Evolutionary conservation across 2,888 invertebrate species (phyloP).

Genomic region (Drosophila parthenogenetica): DNA sequence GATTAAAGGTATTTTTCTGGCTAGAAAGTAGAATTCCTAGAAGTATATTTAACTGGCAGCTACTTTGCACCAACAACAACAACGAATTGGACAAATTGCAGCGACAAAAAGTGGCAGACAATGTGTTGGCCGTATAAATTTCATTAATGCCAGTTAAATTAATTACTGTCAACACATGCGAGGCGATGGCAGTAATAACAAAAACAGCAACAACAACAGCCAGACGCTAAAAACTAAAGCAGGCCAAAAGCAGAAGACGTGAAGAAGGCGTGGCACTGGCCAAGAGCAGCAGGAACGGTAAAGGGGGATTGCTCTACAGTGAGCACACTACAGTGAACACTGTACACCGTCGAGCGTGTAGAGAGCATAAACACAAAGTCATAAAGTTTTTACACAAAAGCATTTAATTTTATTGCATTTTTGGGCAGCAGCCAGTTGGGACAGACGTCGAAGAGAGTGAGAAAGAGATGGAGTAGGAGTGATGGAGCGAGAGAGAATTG

Average conservation of each 20-base stretch:
- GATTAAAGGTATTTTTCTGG: not conserved
- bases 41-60: conserved; percentile 13
- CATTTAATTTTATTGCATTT: conserved; percentile 81
- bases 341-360: conserved; percentile 57
- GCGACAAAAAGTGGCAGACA: conserved; percentile 64
- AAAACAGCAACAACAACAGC: conserved; percentile 16
- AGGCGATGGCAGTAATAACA: conserved; percentile 29
- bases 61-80: conserved; percentile 26
- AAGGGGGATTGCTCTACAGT: not conserved
- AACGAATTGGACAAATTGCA: conserved; percentile 41
- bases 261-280: conserved; percentile 16
- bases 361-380: conserved; percentile 80
- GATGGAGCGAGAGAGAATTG: not conserved
- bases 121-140: conserved; percentile 76
- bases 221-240: conserved; percentile 70
- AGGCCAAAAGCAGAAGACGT: conserved; percentile 67
- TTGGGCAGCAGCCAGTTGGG: conserved; percentile 67
- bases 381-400: conserved; percentile 80
- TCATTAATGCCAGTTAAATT: conserved; percentile 76
- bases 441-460: conserved; percentile 8
- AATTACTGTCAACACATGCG: conserved; percentile 79
- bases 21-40: conserved; percentile 14
- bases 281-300: not conserved
- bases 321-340: not conserved
- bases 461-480: not conserved